phyloP scores from a whole-genome alignment of 1,140 invertebrate genomes.

The Artemia franciscana region DNA sequence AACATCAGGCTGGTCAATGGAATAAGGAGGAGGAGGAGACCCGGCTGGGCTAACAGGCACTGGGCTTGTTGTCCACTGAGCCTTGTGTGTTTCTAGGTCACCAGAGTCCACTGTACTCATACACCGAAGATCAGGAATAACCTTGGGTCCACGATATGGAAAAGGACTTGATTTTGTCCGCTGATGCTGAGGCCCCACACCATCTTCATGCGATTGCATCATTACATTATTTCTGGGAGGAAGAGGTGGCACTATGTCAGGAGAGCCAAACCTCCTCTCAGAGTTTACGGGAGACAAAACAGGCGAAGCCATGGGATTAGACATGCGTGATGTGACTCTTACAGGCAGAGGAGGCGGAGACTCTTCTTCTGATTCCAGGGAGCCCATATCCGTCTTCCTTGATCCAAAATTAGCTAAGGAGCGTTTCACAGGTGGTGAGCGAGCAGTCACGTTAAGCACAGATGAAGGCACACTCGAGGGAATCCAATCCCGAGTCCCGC shows the following conservation, averaged over 20 bases:
- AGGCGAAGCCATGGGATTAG: neutral
- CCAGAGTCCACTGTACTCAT: slow-evolving; percentile 33
- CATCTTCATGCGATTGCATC: neutral
- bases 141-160: slow-evolving; percentile 25
- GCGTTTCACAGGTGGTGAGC: slow-evolving; percentile 9
- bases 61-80: slow-evolving; percentile 6
- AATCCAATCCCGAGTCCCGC: neutral
- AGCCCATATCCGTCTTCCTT: slow-evolving; percentile 15
- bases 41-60: slow-evolving; percentile 43
- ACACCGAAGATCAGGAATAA: slow-evolving; percentile 22
- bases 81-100: slow-evolving; percentile 22
- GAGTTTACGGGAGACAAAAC: slow-evolving; percentile 3
- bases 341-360: slow-evolving; percentile 33
- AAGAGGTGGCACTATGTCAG: slow-evolving; percentile 2
- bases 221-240: slow-evolving; percentile 4
- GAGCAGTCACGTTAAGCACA: neutral
- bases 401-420: slow-evolving; percentile 20
- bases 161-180: slow-evolving; percentile 43
- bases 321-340: slow-evolving; percentile 18
- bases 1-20: neutral
- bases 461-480: neutral
- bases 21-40: slow-evolving; percentile 62
- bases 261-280: neutral
- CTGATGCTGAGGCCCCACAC: slow-evolving; percentile 25
- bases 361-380: neutral